Conservation (phyloP, 2,797 vertebrate species). For the Typhlichthys subterraneus region DNA sequence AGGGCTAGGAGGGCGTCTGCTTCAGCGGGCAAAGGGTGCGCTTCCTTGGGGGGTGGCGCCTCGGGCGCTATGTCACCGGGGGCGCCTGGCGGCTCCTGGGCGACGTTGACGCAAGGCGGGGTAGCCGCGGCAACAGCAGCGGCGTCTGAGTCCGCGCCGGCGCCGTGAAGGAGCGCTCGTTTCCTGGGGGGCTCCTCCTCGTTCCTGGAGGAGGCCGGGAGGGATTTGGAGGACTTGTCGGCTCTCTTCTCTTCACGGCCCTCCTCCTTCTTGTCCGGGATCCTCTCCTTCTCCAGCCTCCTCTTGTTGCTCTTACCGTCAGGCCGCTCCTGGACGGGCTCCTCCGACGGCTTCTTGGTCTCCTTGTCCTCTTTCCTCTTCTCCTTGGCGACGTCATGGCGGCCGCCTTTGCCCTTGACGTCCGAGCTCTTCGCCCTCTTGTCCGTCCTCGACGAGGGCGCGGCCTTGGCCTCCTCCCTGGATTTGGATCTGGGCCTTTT, state of each 20-base stretch:
- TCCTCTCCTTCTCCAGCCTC: constrained; percentile 75
- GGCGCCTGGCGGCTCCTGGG: constrained; percentile 73
- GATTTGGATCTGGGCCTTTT: constrained; percentile 84
- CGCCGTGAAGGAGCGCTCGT: constrained; percentile 39
- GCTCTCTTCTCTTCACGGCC: constrained; percentile 45
- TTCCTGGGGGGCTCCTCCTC: constrained; percentile 36
- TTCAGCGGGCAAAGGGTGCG: constrained; percentile 46
- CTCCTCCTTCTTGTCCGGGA: constrained; percentile 64
- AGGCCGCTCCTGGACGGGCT: constrained; percentile 58
- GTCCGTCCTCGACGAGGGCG: constrained; percentile 71
- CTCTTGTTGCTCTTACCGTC: constrained; percentile 69
- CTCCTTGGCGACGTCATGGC: constrained; percentile 74
- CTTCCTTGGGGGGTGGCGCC: constrained; percentile 29
- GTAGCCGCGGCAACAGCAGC: constrained; percentile 38
- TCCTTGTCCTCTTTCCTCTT: constrained; percentile 82
- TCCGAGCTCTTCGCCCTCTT: constrained; percentile 78
- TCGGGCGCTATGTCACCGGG: constrained; percentile 56
- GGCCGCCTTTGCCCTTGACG: constrained; percentile 72
- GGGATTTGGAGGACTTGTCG: constrained; percentile 44
- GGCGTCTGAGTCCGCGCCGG: constrained; percentile 51
- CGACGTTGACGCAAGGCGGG: constrained; percentile 61
- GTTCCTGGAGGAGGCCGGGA: constrained; percentile 18
- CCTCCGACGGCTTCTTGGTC: constrained; percentile 77
- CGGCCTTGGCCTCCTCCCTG: constrained; percentile 81
- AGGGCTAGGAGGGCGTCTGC: constrained; percentile 77